These are phyloP conservation scores for Limnothrissa miodon DNA, from an alignment of 2,113 vertebrate species.

Conservation along the genomic window DNA sequence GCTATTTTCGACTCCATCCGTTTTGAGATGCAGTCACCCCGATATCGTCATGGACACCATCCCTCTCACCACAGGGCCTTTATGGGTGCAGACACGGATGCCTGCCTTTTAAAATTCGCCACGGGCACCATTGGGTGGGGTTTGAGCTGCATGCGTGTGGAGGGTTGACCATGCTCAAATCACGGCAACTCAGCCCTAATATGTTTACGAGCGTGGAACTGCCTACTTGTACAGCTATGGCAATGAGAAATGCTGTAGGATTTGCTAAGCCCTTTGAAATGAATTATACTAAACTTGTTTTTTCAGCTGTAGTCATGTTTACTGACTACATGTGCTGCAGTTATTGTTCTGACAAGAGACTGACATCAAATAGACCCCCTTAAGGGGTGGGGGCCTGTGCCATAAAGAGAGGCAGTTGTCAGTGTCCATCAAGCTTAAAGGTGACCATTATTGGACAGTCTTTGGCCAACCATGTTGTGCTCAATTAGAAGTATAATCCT, in stretches of 20 bases:
- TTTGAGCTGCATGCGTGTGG: not conserved
- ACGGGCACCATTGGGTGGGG: not conserved
- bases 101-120: not conserved
- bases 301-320: not conserved
- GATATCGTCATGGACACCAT: conserved; percentile 15
- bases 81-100: not conserved
- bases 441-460: not conserved
- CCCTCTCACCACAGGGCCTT: not conserved
- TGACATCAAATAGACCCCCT: not conserved
- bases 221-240: not conserved
- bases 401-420: conserved; percentile 8
- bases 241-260: not conserved
- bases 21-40: not conserved
- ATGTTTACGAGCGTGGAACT: not conserved
- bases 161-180: not conserved
- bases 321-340: not conserved
- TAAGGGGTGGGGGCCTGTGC: not conserved
- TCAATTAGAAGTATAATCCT: conserved; percentile 34
- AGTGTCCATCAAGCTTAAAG: conserved; percentile 23
- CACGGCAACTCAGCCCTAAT: not conserved
- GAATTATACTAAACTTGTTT: not conserved
- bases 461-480: conserved; percentile 19
- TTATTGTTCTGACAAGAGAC: not conserved
- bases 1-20: not conserved
- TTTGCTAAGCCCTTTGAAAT: not conserved